Base-by-base conservation (phyloP, 2,797 vertebrate genomes). In the Enteromius mattozi region DNA sequence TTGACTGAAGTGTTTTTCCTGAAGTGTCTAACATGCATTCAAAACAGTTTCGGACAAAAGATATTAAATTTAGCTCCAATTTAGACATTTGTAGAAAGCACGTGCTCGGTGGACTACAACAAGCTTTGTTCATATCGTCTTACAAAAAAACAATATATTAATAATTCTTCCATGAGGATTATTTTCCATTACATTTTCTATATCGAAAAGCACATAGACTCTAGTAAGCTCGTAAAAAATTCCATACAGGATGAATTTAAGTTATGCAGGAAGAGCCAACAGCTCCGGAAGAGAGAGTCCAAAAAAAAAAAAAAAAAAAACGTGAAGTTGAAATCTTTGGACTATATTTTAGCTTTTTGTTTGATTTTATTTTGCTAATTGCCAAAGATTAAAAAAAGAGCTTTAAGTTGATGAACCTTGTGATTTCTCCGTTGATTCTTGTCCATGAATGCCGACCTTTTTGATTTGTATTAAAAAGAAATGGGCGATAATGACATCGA, bases 401-500 rank as follows among this genome's bases (percentile, higher is more conserved):
- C 37, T 40, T 40, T 40, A 40, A 8, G 7, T 40, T 40, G 37
- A 40, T 40, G 37, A 40, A 40, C 24, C 5, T 12, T 74, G 16
- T 4, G 2, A 33, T 30, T 78, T 19, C 9, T 30, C 17, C 0
- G 5, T 17, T 27, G 37, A 42, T 61, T 54, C 24, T 37, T 78
- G 24, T 45, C 40, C 3, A 8, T 30, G 17, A 63, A 30, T 65
- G 13, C 1, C 35, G 2, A n/a, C 16, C 6, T 3, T 68, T 76
- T 27, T 75, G n/a, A 30, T 81, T 33, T 78, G 24, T 13, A 17
- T 45, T 54, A 47, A 69, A 33, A 75, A 81, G 88, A 16, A 77
- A 95, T 94, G 94, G 91, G 13, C 6, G 84, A 86, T 19, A 24
- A 85, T 3, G 93, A 94, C 42, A 16, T 92, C 0, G 95, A 95